Conservation (phyloP, 2,888 invertebrate genomes). For the Thumatha senex region DNA sequence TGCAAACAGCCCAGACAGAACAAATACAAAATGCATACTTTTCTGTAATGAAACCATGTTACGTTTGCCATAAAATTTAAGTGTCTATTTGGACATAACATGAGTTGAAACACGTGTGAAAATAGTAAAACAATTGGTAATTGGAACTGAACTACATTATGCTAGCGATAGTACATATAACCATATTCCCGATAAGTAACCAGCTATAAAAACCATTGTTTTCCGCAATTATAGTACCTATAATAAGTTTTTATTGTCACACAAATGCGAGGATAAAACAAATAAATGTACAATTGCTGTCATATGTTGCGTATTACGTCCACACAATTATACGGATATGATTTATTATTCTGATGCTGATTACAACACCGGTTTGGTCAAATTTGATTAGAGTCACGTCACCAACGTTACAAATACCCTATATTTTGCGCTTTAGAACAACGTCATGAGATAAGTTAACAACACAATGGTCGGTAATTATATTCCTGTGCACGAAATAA, state of each 20-base stretch:
- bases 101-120: no score
- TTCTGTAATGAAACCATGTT: conserved; percentile 53
- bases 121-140: conserved; percentile 25
- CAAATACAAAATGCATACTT: conserved; percentile 9
- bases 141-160: conserved; percentile 16
- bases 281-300: conserved; percentile 30
- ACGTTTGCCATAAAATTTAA: conserved; percentile 55
- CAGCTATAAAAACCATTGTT: conserved; percentile 19
- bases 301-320: conserved; percentile 19
- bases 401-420: conserved; percentile 16
- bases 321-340: conserved; percentile 32
- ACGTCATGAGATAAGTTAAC: conserved; percentile 1
- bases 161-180: conserved; percentile 25
- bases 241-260: conserved; percentile 21
- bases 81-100: conserved; percentile 42
- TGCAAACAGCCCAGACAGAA: no score
- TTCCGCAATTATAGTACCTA: conserved; percentile 19
- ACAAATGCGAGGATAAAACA: conserved; percentile 23
- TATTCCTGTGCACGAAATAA: conserved; percentile 8
- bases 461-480: conserved; percentile 16
- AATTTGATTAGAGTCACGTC: conserved; percentile 27
- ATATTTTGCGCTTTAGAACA: conserved; percentile 12
- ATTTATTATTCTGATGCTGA: conserved; percentile 30
- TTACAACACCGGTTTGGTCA: conserved; percentile 17
- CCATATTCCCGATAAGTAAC: conserved; percentile 10